These are phyloP conservation scores for Chroicocephalus ridibundus DNA, from an alignment of 2,113 vertebrate species.

Conservation along the genomic window DNA sequence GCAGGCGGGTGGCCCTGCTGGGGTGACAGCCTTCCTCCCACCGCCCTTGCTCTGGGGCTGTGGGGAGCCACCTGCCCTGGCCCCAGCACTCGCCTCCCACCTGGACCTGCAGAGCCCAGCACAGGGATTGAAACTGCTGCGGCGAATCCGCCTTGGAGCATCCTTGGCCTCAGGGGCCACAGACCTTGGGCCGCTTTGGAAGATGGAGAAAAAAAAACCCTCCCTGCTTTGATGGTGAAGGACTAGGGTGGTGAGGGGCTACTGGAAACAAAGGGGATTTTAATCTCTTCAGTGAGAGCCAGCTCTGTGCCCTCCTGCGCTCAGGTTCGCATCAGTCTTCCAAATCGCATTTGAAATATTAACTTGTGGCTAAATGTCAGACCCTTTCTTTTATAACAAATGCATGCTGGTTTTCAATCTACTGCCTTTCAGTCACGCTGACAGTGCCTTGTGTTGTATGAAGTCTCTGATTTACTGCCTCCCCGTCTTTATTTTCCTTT, in stretches of 20 bases:
- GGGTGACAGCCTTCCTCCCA: background rate
- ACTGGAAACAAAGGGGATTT: background rate
- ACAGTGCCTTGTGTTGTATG: background rate
- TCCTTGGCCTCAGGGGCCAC: rapidly evolving
- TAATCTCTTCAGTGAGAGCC: background rate
- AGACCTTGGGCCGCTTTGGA: background rate
- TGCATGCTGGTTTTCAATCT: background rate
- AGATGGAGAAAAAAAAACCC: background rate
- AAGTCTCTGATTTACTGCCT: background rate
- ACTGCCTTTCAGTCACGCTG: background rate
- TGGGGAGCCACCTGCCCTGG: background rate
- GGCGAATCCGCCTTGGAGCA: too few relatives aligned
- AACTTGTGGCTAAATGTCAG: background rate
- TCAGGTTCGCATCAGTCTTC: background rate
- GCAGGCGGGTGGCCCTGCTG: background rate
- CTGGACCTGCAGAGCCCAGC: background rate
- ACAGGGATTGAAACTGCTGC: background rate
- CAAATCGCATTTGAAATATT: background rate
- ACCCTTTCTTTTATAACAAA: background rate
- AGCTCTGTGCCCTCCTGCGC: background rate
- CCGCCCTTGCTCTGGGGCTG: background rate
- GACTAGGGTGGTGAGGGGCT: background rate
- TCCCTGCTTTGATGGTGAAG: background rate
- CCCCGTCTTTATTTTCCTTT: background rate
- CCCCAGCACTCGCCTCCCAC: background rate